Conservation (phyloP, 2,797 vertebrate species). For the Girardinus metallicus region DNA sequence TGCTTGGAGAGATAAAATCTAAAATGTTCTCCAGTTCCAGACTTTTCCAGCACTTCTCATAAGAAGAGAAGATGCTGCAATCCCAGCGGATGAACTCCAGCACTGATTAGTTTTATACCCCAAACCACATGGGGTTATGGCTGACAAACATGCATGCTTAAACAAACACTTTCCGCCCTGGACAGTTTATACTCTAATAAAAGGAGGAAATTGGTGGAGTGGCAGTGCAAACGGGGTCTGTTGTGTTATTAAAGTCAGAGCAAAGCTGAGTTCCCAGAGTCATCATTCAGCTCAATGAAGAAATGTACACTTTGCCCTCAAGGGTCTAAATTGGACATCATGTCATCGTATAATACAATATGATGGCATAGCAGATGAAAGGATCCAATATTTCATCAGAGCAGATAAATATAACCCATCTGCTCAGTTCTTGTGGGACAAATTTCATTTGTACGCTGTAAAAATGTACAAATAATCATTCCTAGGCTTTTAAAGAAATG, state of each 20-base stretch:
- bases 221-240: conserved; percentile 61
- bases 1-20: conserved; percentile 23
- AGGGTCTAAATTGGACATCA: conserved; percentile 27
- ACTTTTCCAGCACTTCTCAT: conserved; percentile 1
- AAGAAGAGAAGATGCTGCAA: conserved; percentile 13
- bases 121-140: conserved; percentile 8
- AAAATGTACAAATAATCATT: conserved; percentile 14
- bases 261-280: conserved; percentile 46
- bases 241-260: conserved; percentile 66
- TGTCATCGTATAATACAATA: conserved; percentile 42
- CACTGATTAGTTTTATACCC: conserved; percentile 36
- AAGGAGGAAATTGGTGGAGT: conserved; percentile 60
- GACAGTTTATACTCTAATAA: conserved; percentile 62
- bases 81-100: conserved; percentile 26
- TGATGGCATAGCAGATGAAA: too few relatives aligned
- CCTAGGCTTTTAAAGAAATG: conserved; percentile 49
- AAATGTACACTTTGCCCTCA: conserved; percentile 58
- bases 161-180: conserved; percentile 50
- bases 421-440: not conserved
- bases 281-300: conserved; percentile 51
- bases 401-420: not conserved
- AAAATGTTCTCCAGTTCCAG: conserved; percentile 9
- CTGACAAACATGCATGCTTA: conserved; percentile 22
- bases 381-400: not conserved
- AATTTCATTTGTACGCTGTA: not conserved